Evolutionary conservation across 2,888 invertebrate genomes (phyloP).

Genomic region (Aphodius granarius): DNA sequence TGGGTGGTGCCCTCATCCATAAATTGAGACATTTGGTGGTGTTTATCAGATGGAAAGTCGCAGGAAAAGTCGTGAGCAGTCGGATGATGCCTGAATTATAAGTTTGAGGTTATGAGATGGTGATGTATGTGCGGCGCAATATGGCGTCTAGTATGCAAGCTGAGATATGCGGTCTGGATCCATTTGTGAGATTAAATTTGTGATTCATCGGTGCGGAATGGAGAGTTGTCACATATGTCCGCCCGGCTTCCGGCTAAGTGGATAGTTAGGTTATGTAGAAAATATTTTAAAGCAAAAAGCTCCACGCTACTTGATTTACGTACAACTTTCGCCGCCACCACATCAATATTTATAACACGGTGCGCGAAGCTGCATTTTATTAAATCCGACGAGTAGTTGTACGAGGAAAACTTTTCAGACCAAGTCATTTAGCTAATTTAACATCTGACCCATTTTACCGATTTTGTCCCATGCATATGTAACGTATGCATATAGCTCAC

Average conservation of each 20-base stretch:
- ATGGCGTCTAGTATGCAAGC: conserved; percentile 47
- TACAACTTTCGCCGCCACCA: conserved; percentile 4
- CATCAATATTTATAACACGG: conserved; percentile 27
- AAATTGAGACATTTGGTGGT: not conserved
- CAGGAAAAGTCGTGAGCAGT: not conserved
- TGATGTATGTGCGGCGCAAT: conserved; percentile 51
- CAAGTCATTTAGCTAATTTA: conserved; percentile 12
- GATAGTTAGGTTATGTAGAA: conserved; percentile 53
- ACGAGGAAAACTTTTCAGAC: conserved; percentile 19
- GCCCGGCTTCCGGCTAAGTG: conserved; percentile 53
- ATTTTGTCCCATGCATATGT: not conserved
- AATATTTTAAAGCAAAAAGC: conserved; percentile 52
- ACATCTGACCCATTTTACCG: conserved; percentile 11
- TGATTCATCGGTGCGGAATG: conserved; percentile 61
- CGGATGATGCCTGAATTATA: conserved; percentile 32
- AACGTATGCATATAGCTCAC: not conserved
- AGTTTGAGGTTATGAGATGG: conserved; percentile 42
- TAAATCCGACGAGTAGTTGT: not conserved
- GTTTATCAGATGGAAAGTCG: not conserved
- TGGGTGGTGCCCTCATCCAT: not conserved
- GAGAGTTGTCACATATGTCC: conserved; percentile 69
- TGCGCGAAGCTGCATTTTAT: not conserved
- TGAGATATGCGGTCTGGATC: conserved; percentile 49
- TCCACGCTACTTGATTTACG: conserved; percentile 41
- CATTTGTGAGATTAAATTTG: conserved; percentile 76